These are phyloP conservation scores for Oplegnathus fasciatus DNA, from an alignment of 2,113 vertebrate genomes.

Conservation along the genomic window DNA sequence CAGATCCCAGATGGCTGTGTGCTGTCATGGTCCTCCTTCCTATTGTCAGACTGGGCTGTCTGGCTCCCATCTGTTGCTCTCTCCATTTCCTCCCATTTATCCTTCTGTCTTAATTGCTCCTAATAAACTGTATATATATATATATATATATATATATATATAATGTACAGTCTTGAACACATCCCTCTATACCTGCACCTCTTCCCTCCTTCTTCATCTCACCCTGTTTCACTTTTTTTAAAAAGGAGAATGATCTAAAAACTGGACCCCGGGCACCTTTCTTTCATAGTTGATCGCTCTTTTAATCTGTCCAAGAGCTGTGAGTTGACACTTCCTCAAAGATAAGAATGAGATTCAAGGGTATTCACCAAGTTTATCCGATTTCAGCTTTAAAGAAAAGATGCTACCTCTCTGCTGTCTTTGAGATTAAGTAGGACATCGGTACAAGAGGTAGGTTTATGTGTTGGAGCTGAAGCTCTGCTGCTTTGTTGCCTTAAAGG, in stretches of 20 bases:
- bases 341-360: not conserved
- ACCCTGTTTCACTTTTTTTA: not conserved
- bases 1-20: constrained; percentile 62
- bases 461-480: not conserved
- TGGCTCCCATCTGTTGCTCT: constrained; percentile 67
- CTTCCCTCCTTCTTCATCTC: not conserved
- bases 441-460: not conserved
- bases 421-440: not conserved
- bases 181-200: constrained; percentile 2
- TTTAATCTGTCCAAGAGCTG: not conserved
- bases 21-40: constrained; percentile 25
- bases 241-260: not conserved
- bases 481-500: not conserved
- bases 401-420: not conserved
- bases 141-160: no score
- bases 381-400: not conserved
- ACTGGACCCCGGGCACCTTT: not conserved
- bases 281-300: not conserved
- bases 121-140: no score
- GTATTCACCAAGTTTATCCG: not conserved
- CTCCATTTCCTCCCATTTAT: constrained; percentile 30
- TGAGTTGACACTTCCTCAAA: not conserved
- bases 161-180: not conserved
- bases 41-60: constrained; percentile 42
- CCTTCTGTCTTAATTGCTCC: constrained; percentile 23